A percentile compares a stretch with the other conserved stretches of the same genome.
phyloP scores from a whole-genome alignment of 1,140 invertebrate genomes.

The Lasioglossum albipes region DNA sequence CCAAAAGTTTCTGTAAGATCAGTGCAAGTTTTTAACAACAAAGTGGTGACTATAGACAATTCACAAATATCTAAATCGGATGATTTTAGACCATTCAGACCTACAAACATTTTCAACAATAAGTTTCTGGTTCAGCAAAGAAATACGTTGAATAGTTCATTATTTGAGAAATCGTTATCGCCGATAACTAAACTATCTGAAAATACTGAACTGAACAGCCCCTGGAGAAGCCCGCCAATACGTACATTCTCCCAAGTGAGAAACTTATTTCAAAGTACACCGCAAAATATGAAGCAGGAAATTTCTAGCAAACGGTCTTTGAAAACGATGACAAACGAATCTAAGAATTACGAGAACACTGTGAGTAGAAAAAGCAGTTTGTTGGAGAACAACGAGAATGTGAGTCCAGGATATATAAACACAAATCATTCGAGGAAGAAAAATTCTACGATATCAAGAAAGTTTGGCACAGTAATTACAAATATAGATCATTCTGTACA shows the following conservation, averaged over 20 bases:
- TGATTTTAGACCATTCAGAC: constrained; percentile 56
- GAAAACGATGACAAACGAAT: not conserved
- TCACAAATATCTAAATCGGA: constrained; percentile 35
- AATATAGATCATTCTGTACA: constrained; percentile 50
- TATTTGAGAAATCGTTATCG: constrained; percentile 69
- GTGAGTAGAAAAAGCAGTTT: constrained; percentile 12
- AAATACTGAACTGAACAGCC: constrained; percentile 61
- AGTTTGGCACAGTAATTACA: constrained; percentile 69
- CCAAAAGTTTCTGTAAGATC: constrained; percentile 38
- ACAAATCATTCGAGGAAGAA: not conserved
- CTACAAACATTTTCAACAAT: constrained; percentile 58
- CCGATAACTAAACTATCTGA: constrained; percentile 60
- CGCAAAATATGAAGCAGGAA: constrained; percentile 51
- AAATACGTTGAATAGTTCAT: constrained; percentile 61
- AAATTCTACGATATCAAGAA: constrained; percentile 53
- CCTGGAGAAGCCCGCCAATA: constrained; percentile 62
- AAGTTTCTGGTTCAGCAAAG: constrained; percentile 32
- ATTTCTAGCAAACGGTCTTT: not conserved
- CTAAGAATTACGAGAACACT: constrained; percentile 10
- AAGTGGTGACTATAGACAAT: constrained; percentile 46
- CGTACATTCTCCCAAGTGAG: constrained; percentile 64
- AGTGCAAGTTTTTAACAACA: constrained; percentile 44
- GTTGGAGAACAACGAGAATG: constrained; percentile 29
- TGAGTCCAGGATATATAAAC: not conserved
- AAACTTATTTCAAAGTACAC: constrained; percentile 71